Conservation (phyloP, 2,113 vertebrate genomes). For the Elanus axillaris region DNA sequence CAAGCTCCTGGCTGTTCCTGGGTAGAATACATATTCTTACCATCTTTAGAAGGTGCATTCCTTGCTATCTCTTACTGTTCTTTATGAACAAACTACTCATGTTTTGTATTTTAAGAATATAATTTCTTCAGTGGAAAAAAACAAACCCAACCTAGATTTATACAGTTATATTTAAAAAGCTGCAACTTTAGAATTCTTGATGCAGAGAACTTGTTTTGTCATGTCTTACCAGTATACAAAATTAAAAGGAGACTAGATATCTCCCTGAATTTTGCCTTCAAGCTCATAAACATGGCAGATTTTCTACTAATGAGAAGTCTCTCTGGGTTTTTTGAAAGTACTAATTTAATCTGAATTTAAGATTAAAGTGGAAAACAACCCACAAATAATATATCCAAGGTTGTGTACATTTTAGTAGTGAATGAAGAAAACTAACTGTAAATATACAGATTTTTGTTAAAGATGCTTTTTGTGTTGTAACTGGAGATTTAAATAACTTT, state of each 20-base stretch:
- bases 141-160: background rate
- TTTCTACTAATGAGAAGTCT: background rate
- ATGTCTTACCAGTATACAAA: background rate
- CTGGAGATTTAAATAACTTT: background rate
- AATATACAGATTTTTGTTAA: background rate
- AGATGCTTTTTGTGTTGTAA: background rate
- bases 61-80: background rate
- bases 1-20: background rate
- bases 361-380: background rate
- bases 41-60: background rate
- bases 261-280: background rate
- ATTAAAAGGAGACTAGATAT: background rate
- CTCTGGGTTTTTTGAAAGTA: background rate
- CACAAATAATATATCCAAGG: background rate
- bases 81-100: background rate
- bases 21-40: background rate
- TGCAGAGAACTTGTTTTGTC: background rate
- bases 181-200: background rate
- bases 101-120: background rate
- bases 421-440: background rate
- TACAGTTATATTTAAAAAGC: background rate
- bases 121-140: background rate
- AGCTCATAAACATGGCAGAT: background rate
- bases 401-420: background rate
- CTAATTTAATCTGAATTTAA: conserved; percentile 30